Conservation (phyloP, 2,888 invertebrate species). For the Graphium colonna region DNA sequence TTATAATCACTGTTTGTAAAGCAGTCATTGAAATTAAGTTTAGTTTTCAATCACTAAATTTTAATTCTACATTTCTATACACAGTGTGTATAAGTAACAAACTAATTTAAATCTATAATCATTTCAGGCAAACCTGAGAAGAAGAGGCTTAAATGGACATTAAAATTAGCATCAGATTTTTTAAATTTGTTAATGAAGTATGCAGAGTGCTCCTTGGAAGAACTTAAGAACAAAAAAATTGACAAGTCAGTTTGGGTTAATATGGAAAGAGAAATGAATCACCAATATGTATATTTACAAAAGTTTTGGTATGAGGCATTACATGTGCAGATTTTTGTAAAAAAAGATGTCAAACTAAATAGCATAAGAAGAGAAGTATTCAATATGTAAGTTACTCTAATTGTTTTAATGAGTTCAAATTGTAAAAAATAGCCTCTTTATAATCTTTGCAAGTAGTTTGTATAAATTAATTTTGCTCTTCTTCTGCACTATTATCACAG, state of each 20-base stretch:
- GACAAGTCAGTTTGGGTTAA: slow-evolving; percentile 52
- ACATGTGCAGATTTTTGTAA: slow-evolving; percentile 59
- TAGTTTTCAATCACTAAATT: no score
- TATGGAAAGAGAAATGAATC: slow-evolving; percentile 47
- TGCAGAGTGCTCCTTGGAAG: slow-evolving; percentile 42
- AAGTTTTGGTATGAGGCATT: slow-evolving; percentile 53
- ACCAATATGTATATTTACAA: slow-evolving; percentile 43
- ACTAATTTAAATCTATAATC: no score
- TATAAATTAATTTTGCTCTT: no score
- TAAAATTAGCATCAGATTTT: slow-evolving; percentile 49
- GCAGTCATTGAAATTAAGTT: no score
- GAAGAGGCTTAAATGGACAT: slow-evolving; percentile 49
- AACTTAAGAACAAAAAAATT: slow-evolving; percentile 50
- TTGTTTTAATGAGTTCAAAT: no score
- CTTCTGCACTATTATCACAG: no score
- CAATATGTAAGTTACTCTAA: slow-evolving; percentile 43
- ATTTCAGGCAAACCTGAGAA: slow-evolving; percentile 44
- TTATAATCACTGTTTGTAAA: no score
- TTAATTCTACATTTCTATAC: no score
- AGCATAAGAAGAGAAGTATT: slow-evolving; percentile 45
- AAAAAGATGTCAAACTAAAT: slow-evolving; percentile 46
- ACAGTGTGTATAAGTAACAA: no score
- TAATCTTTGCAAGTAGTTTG: no score
- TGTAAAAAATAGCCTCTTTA: no score
- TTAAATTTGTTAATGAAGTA: slow-evolving; percentile 47